Evolutionary conservation across 37 sponge, comb jelly and placozoan species (phyloP).

Genomic region (Haliclona indistincta): DNA sequence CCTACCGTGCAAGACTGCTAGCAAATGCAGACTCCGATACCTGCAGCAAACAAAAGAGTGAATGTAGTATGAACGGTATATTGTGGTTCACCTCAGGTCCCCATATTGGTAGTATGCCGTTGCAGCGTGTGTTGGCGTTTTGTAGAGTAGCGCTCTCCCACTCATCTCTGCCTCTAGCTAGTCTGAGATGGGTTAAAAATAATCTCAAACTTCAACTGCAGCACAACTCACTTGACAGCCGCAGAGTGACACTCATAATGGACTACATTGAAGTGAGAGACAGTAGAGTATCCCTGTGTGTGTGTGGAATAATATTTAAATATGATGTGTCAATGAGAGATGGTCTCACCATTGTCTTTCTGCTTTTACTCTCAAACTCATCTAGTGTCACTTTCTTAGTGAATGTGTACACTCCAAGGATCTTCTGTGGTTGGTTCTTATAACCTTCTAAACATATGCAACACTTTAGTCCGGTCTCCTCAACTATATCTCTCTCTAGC

Average conservation of each 20-base stretch:
- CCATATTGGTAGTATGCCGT: constrained; percentile 94
- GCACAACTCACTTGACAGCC: constrained; percentile 82
- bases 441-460: constrained; percentile 95
- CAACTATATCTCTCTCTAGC: constrained; percentile 62
- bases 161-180: constrained; percentile 79
- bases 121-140: constrained; percentile 93
- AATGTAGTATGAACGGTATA: too few relatives aligned
- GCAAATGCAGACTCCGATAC: constrained; percentile 69
- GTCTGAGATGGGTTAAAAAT: constrained; percentile 30
- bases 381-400: constrained; percentile 77
- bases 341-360: constrained; percentile 57
- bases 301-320: not conserved
- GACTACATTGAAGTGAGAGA: constrained; percentile 91
- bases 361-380: constrained; percentile 88
- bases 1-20: constrained; percentile 59
- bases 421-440: constrained; percentile 88
- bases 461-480: constrained; percentile 86
- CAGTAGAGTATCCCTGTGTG: constrained; percentile 74
- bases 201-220: not conserved
- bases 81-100: constrained; percentile 86
- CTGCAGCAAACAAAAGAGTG: not conserved
- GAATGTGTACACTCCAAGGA: constrained; percentile 93
- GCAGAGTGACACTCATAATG: constrained; percentile 91
- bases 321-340: not conserved
- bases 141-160: constrained; percentile 96